These are phyloP conservation scores for Benthosema pterotum DNA, from an alignment of 2,797 vertebrate species.

Conservation along the genomic window DNA sequence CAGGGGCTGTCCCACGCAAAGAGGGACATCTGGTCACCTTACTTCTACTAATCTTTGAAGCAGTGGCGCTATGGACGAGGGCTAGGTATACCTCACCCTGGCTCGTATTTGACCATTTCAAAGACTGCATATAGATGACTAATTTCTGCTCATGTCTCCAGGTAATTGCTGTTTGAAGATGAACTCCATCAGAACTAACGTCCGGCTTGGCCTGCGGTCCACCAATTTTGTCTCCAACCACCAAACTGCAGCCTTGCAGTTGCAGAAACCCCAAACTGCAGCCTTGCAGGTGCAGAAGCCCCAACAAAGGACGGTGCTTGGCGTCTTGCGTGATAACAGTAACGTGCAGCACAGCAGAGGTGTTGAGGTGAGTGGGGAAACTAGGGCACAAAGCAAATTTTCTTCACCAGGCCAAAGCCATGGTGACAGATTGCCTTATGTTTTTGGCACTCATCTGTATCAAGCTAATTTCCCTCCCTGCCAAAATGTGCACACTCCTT, in stretches of 20 bases:
- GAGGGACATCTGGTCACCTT: too few species aligned
- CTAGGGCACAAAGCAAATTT: too few species aligned
- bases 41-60: too few species aligned
- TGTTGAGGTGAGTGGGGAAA: slow-evolving; percentile 50
- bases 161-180: slow-evolving; percentile 41
- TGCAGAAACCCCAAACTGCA: slow-evolving; percentile 39
- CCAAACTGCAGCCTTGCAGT: slow-evolving; percentile 28
- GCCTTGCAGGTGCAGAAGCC: slow-evolving; percentile 35
- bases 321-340: slow-evolving; percentile 74
- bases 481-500: too few species aligned
- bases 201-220: slow-evolving; percentile 11
- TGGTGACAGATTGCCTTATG: too few species aligned
- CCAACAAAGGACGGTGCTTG: slow-evolving; percentile 69
- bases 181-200: slow-evolving; percentile 47
- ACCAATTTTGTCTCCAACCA: slow-evolving; percentile 19
- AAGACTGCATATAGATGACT: background rate
- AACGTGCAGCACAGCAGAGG: slow-evolving; percentile 64
- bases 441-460: too few species aligned
- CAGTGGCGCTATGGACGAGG: too few species aligned
- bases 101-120: too few species aligned
- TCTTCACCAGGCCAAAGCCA: too few species aligned
- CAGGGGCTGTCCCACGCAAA: too few species aligned
- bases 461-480: too few species aligned
- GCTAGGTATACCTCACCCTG: too few species aligned
- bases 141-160: background rate